Conservation (phyloP, 2,113 vertebrate genomes). For the Campylorhamphus procurvoides region DNA sequence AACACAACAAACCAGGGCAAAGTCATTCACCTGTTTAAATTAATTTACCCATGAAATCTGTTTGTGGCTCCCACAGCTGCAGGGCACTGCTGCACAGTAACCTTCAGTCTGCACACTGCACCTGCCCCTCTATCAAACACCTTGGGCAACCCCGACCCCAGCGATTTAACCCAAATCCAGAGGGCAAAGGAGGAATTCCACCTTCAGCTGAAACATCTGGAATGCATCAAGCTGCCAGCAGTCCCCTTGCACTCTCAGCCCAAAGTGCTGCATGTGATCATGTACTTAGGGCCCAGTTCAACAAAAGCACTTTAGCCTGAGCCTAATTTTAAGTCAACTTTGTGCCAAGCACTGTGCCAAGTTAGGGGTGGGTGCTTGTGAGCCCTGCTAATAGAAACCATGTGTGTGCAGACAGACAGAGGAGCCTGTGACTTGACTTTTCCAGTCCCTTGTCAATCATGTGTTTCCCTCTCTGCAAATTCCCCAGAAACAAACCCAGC, state of each 20-base stretch:
- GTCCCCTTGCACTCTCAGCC: slow-evolving; percentile 23
- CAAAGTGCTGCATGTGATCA: not conserved
- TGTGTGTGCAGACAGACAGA: not conserved
- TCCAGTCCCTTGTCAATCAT: slow-evolving; percentile 22
- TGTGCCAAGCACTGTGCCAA: not conserved
- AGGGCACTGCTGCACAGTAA: not conserved
- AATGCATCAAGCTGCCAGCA: not conserved
- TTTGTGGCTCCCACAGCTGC: slow-evolving; percentile 1
- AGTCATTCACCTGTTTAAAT: slow-evolving; percentile 35
- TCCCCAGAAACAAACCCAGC: not conserved
- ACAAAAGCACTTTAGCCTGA: not conserved
- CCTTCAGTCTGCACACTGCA: not conserved
- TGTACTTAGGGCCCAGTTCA: not conserved
- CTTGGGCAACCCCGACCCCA: not conserved
- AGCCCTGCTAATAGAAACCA: not conserved
- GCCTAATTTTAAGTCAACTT: slow-evolving; percentile 3
- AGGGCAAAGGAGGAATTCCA: slow-evolving; percentile 8
- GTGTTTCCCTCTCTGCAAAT: slow-evolving; percentile 33
- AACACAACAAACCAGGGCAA: slow-evolving; percentile 34
- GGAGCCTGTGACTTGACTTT: not conserved
- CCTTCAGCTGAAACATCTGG: slow-evolving; percentile 24
- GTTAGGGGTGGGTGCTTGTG: not conserved
- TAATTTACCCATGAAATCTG: not conserved
- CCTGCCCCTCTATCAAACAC: not conserved
- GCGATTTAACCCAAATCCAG: not conserved